Base-by-base conservation (phyloP, 2,113 vertebrate species). In the Petromus typicus region DNA sequence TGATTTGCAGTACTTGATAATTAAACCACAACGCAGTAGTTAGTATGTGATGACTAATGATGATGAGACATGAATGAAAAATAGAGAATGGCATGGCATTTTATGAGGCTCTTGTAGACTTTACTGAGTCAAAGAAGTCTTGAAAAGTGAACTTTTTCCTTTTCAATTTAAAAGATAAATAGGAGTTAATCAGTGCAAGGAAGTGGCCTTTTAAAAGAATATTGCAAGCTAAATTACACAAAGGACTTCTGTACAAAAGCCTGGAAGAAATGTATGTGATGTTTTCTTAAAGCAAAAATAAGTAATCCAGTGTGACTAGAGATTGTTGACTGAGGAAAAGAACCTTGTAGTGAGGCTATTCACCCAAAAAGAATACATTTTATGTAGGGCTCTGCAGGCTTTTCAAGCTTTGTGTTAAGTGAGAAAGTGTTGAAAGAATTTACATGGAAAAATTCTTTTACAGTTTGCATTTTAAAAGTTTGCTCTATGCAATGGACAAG, bases 401-500 rank as follows among this genome's bases (percentile, higher is more conserved):
- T 84, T 16, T 30, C 30, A 4, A 32, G 34, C 2, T 84, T 76
- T 85, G n/a, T 75, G 18, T 30, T 92, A 57, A 63, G 1, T 51
- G 56, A n/a, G 51, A 82, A 94, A 32, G 22, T 63, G 16, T 71
- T 32, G 16, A 78, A 83, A 90, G 18, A 92, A 69, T 94, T 76
- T 56, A 94, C 75, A 17, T 2, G 93, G 8, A 63, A 17, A 71
- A 75, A 61, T 95, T 82, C 34, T 69, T 37, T 90, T 92, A 17
- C 23, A 14, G 87, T 79, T 90, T 79, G 2, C 11, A 66, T 84
- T 96, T 83, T 71, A 90, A 93, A 88, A 95, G 69, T 40, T 63
- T 14, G 45, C 27, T 90, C 32, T 76, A 81, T 75, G 23, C 2
- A 80, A 40, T 48, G 1, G 32, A 12, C 1, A 61, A 90, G 82